These are phyloP conservation scores for Serrognathus titanus DNA, from an alignment of 2,888 invertebrate species.

Conservation along the genomic window DNA sequence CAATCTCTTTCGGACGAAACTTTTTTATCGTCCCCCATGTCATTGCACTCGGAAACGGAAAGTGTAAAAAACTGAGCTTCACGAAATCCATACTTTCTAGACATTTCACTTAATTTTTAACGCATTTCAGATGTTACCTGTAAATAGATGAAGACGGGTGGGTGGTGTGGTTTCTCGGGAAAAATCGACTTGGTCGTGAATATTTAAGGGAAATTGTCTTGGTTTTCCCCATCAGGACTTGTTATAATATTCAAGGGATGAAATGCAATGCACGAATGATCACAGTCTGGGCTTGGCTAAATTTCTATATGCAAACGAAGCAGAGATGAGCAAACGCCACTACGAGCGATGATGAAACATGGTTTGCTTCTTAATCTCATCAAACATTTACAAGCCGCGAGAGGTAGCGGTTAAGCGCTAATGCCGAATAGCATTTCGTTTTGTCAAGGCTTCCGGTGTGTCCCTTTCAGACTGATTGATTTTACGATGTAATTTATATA, in stretches of 20 bases:
- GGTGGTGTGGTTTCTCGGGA: neutral
- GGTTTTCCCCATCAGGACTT: constrained; percentile 6
- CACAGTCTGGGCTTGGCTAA: constrained; percentile 24
- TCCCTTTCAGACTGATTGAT: too few species aligned
- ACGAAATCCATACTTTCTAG: too few species aligned
- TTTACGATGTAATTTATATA: too few species aligned
- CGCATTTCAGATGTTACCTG: too few species aligned
- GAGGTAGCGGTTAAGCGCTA: constrained; percentile 31
- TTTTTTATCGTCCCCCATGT: constrained; percentile 12
- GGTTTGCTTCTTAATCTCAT: constrained; percentile 50
- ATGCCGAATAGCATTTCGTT: constrained; percentile 31
- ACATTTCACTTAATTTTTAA: too few species aligned
- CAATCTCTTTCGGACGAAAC: constrained; percentile 36
- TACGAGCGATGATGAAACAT: constrained; percentile 45
- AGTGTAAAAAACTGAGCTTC: too few species aligned
- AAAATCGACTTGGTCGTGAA: constrained; percentile 1
- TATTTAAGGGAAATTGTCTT: constrained; percentile 10
- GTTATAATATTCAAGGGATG: constrained; percentile 30
- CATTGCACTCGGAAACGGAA: neutral
- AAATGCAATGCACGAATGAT: constrained; percentile 29
- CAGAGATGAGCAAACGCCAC: constrained; percentile 40
- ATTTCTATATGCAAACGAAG: constrained; percentile 32
- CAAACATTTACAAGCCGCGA: constrained; percentile 42
- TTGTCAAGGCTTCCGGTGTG: constrained; percentile 11
- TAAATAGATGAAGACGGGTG: too few species aligned